Evolutionary conservation across 2,888 invertebrate genomes (phyloP).

Genomic region (Trichacis sp.): DNA sequence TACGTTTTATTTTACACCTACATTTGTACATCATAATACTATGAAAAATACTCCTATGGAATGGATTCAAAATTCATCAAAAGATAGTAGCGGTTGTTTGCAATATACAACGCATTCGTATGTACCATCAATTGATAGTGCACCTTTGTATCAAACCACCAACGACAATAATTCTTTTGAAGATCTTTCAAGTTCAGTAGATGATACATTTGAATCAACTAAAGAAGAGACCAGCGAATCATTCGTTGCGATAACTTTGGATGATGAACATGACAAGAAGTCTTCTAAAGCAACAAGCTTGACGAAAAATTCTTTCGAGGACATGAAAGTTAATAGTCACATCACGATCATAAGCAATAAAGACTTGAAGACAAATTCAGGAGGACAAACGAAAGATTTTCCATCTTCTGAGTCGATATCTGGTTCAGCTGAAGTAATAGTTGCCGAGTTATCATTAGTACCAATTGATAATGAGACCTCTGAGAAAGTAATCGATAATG

Average conservation of each 20-base stretch:
- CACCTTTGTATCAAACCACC: constrained; percentile 15
- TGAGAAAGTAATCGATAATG: background rate
- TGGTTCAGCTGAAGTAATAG: background rate
- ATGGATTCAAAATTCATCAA: constrained; percentile 7
- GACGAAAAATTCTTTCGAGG: background rate
- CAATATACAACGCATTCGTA: constrained; percentile 40
- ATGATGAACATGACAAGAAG: too few relatives aligned
- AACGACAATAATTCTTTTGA: constrained; percentile 21
- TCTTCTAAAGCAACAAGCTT: background rate
- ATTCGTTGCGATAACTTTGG: too few relatives aligned
- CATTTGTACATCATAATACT: background rate
- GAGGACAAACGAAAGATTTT: background rate
- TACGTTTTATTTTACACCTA: background rate
- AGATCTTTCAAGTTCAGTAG: constrained; percentile 22
- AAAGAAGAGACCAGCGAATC: background rate
- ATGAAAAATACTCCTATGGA: too few relatives aligned
- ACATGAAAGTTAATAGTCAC: background rate
- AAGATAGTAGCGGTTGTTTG: constrained; percentile 36
- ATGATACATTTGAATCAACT: constrained; percentile 8
- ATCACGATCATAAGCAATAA: background rate
- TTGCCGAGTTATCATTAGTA: background rate
- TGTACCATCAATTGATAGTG: constrained; percentile 18
- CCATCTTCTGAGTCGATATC: background rate
- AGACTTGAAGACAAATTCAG: background rate
- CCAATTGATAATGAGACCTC: background rate